These are phyloP conservation scores for Gyrodactylus bullatarudis DNA, from an alignment of 1,140 invertebrate genomes.

Conservation along the genomic window DNA sequence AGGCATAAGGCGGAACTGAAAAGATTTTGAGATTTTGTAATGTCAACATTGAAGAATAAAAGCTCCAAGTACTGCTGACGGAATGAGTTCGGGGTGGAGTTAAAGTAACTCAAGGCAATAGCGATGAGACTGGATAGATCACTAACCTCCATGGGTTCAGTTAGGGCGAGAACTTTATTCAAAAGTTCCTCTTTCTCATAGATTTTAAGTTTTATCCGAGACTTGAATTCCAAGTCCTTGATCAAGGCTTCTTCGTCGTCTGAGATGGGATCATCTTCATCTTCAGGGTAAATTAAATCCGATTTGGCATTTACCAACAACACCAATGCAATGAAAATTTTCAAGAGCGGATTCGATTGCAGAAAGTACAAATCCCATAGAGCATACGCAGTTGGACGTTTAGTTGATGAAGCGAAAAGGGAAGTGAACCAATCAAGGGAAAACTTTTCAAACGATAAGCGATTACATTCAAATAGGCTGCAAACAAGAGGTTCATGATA, in stretches of 20 bases:
- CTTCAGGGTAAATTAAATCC: not conserved
- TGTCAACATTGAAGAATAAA: not conserved
- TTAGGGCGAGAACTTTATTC: not conserved
- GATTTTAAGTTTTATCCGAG: not conserved
- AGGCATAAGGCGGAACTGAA: conserved; percentile 24
- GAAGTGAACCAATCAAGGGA: conserved; percentile 38
- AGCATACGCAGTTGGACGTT: not conserved
- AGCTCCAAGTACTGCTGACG: conserved; percentile 3
- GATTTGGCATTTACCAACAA: conserved; percentile 6
- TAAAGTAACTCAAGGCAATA: conserved; percentile 7
- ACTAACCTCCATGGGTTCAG: not conserved
- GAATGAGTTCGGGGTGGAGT: conserved; percentile 13
- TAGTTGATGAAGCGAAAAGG: not conserved
- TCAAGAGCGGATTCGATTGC: conserved; percentile 62
- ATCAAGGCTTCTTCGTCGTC: not conserved
- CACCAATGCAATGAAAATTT: conserved; percentile 41
- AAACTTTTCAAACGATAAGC: conserved; percentile 65
- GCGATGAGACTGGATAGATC: not conserved
- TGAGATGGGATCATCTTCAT: not conserved
- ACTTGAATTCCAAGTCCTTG: not conserved
- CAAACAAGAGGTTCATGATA: conserved; percentile 92
- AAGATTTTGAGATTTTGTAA: conserved; percentile 12
- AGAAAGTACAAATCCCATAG: conserved; percentile 97
- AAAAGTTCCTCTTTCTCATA: not conserved
- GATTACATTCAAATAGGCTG: conserved; percentile 70